phyloP scores from a whole-genome alignment of 2,113 vertebrate genomes.

The Scartelaos histophorus region DNA sequence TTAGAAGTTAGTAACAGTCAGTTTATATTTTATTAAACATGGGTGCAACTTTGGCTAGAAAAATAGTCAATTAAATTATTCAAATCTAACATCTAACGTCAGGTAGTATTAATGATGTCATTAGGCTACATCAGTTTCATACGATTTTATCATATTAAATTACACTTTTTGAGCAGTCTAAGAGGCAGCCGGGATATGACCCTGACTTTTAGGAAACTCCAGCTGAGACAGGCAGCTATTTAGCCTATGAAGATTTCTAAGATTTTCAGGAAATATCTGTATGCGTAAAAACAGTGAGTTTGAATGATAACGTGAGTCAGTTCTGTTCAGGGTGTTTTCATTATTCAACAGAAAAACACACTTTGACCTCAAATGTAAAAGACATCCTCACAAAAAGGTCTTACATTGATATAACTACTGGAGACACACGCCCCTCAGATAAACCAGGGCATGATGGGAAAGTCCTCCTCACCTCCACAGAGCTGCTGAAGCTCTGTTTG shows the following conservation, averaged over 20 bases:
- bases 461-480: neutral
- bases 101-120: neutral
- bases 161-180: neutral
- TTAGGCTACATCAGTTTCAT: neutral
- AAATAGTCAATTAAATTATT: too few relatives aligned
- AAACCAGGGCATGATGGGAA: constrained; percentile 32
- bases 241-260: neutral
- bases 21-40: neutral
- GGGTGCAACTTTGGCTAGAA: neutral
- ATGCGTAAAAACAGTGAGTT: constrained; percentile 55
- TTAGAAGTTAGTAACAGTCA: neutral
- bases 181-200: neutral
- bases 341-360: constrained; percentile 36
- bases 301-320: constrained; percentile 14
- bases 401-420: constrained; percentile 3
- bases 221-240: neutral
- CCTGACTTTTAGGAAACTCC: neutral
- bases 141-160: neutral
- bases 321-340: constrained; percentile 31
- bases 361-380: neutral
- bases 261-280: constrained; percentile 38
- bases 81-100: too few relatives aligned
- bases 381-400: neutral
- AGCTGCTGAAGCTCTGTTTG: constrained; percentile 27
- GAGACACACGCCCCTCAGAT: neutral